These are phyloP conservation scores for Engraulis encrasicolus DNA, from an alignment of 2,113 vertebrate species.

Conservation along the genomic window DNA sequence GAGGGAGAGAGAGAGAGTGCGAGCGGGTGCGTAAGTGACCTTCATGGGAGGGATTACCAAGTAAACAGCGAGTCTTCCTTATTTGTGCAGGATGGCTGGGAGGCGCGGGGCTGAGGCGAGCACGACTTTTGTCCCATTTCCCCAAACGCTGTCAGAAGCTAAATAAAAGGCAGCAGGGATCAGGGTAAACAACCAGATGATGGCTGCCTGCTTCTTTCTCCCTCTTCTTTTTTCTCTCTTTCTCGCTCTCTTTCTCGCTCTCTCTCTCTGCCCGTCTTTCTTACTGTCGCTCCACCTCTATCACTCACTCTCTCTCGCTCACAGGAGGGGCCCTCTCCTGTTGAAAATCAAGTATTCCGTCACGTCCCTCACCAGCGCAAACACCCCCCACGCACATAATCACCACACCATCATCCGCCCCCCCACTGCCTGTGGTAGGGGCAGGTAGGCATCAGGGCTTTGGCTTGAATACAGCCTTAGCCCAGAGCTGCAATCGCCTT, in stretches of 20 bases:
- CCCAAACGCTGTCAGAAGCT: slow-evolving; percentile 43
- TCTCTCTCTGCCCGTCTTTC: no score
- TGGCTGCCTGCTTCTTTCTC: background rate
- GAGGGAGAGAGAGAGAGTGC: background rate
- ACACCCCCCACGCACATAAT: no score
- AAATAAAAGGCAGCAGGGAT: slow-evolving; percentile 56
- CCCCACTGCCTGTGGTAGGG: background rate
- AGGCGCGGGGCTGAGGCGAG: slow-evolving; percentile 8
- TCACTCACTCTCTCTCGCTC: no score
- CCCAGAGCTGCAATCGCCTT: background rate
- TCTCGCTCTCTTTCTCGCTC: no score
- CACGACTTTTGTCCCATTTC: slow-evolving; percentile 39
- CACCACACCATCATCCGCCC: no score
- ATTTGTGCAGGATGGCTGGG: background rate
- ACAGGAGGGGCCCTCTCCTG: no score
- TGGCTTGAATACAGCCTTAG: background rate
- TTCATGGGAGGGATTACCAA: slow-evolving; percentile 3
- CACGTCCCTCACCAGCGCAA: no score
- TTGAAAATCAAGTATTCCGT: no score
- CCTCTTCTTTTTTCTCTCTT: no score
- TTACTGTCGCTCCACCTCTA: no score
- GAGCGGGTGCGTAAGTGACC: slow-evolving; percentile 2
- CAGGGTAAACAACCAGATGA: slow-evolving; percentile 60
- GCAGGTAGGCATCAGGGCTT: background rate
- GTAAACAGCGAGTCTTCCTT: slow-evolving; percentile 15